phyloP scores from a whole-genome alignment of 2,797 vertebrate genomes.

The Sus cebifrons region DNA sequence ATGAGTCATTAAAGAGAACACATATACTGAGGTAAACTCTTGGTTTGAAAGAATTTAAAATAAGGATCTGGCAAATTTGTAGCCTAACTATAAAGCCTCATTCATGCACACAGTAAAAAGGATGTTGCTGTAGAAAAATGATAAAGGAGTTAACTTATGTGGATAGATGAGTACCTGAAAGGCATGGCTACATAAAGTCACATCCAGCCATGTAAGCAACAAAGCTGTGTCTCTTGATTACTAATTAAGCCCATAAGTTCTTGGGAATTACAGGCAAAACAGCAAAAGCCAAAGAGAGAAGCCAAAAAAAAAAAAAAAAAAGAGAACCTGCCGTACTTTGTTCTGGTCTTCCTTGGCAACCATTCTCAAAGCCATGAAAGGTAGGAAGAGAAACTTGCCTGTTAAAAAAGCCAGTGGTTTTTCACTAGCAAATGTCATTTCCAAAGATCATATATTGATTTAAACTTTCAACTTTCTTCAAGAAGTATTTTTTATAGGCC shows the following conservation, averaged over 20 bases:
- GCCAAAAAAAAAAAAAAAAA: slow-evolving; percentile 20
- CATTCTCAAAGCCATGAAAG: background rate
- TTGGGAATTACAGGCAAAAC: background rate
- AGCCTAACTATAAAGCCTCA: slow-evolving; percentile 32
- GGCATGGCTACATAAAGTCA: slow-evolving; percentile 17
- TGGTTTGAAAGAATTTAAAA: slow-evolving; percentile 49
- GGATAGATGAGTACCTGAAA: slow-evolving; percentile 46
- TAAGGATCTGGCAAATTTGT: background rate
- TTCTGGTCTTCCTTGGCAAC: background rate
- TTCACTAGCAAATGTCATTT: slow-evolving; percentile 66
- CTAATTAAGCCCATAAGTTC: slow-evolving; percentile 67
- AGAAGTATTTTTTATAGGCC: slow-evolving; percentile 67
- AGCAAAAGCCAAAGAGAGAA: slow-evolving; percentile 23
- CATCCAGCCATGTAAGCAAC: background rate
- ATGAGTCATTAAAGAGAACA: slow-evolving; percentile 25
- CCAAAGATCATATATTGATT: slow-evolving; percentile 75
- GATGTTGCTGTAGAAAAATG: background rate
- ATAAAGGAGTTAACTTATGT: slow-evolving; percentile 38
- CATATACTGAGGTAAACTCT: background rate
- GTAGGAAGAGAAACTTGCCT: background rate
- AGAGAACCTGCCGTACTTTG: background rate
- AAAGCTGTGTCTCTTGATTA: slow-evolving; percentile 38
- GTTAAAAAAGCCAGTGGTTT: slow-evolving; percentile 10
- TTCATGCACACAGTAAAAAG: background rate
- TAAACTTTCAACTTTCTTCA: slow-evolving; percentile 77